Evolutionary conservation across 2,888 invertebrate species (phyloP), one percentile per base, ranked within the genome.

Genomic region (Panorpa germanica): DNA sequence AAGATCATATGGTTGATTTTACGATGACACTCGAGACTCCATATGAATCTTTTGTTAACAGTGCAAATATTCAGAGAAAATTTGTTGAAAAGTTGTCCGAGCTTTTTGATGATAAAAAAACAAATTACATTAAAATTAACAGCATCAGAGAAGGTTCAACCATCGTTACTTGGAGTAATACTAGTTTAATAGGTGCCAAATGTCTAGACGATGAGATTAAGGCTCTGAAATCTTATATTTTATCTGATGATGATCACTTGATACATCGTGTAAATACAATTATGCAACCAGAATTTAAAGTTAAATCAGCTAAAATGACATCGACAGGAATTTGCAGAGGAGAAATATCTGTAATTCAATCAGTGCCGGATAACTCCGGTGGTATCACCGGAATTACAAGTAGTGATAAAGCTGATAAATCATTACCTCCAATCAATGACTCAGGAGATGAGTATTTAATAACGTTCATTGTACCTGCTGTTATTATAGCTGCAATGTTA

Each of bases 401-500:
- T 12, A 19, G 7, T 8, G 9, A 19, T 8, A 20, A 30, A 5
- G 25, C 24, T 6, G 10, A 24, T 10, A 40, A 39, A 5, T 43
- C 53, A 2, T 51, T 57, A 23, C 48, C 54, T 18, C 51, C 59
- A 4, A 58, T 61, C 23, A 53, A 55, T n/a, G n/a, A n/a, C n/a
- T n/a, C n/a, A n/a, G n/a, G n/a, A 33, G 68, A 70, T 14, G 71
- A 74, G 40, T 75, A 77, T 41, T 50, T 81, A 39, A 62, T 76
- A 29, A 90, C 88, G 7, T 86, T 85, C 39, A 73, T 93, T 22
- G 67, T 93, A 34, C 91, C 95, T 0, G 81, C 83, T 2, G 67
- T 83, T 9, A 80, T 91, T 17, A 82, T 93, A 34, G 69, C 82
- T 1, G 70, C 76, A 12, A 88, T 95, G 78, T 61, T 93, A 21